These are phyloP conservation scores for Xestoiulus laeticollis DNA, from an alignment of 2,888 invertebrate genomes.

Conservation along the genomic window DNA sequence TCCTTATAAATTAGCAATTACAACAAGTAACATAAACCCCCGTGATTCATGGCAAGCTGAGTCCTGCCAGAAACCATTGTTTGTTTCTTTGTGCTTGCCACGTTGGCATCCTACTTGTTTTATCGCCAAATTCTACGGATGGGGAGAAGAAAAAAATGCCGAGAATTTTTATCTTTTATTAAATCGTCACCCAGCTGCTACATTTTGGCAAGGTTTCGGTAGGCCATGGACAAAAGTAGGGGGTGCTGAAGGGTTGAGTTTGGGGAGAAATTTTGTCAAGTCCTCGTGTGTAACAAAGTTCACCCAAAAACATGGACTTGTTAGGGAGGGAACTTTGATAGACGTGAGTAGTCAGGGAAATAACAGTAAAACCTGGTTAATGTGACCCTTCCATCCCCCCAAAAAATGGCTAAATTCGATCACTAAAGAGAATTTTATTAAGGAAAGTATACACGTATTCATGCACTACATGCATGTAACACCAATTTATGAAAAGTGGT, in stretches of 20 bases:
- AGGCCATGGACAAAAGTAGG: neutral
- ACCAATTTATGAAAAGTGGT: no score
- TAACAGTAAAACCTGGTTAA: no score
- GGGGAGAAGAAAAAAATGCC: neutral
- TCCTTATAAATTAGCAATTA: constrained; percentile 41
- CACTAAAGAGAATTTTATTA: no score
- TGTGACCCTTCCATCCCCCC: no score
- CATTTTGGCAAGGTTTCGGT: neutral
- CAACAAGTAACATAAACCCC: neutral
- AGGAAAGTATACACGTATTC: no score
- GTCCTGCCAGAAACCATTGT: neutral
- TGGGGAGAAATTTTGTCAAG: no score
- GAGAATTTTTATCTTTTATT: constrained; percentile 38
- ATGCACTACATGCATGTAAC: no score
- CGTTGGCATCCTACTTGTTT: constrained; percentile 23
- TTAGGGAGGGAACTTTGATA: no score
- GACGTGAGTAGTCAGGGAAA: no score
- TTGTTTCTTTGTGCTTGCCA: neutral
- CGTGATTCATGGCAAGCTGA: constrained; percentile 4
- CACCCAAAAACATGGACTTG: no score
- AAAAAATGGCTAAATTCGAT: no score
- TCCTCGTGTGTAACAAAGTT: no score
- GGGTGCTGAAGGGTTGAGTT: neutral
- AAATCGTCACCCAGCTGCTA: constrained; percentile 21
- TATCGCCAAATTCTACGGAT: constrained; percentile 2